Conservation (phyloP, 1,140 invertebrate species). For the Camponotus vicinus region DNA sequence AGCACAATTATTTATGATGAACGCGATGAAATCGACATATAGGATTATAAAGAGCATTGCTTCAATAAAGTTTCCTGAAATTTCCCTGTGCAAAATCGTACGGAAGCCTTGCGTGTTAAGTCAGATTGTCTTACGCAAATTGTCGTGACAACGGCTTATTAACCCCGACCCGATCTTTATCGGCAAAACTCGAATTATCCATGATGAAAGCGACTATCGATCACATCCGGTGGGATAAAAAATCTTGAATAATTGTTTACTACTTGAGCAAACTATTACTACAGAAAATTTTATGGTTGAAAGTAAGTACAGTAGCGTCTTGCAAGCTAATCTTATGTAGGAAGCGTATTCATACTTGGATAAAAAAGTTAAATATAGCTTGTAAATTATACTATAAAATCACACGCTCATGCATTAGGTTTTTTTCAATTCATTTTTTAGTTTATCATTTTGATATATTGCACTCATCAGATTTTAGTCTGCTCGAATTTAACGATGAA, state of each 20-base stretch:
- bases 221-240: neutral
- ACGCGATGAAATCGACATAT: neutral
- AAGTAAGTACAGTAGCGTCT: neutral
- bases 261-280: neutral
- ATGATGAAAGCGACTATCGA: conserved; percentile 9
- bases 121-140: conserved; percentile 16
- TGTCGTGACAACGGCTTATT: neutral
- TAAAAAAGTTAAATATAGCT: conserved; percentile 7
- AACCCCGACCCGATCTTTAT: conserved; percentile 15
- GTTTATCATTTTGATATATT: neutral
- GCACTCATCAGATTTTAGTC: neutral
- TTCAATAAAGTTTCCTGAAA: conserved; percentile 22
- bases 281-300: neutral
- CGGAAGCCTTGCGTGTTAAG: neutral
- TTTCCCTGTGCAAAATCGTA: neutral
- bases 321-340: neutral
- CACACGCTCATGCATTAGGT: neutral
- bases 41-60: neutral
- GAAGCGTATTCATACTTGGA: neutral
- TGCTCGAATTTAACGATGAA: conserved; percentile 2
- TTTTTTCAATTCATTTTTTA: neutral
- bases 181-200: conserved; percentile 27
- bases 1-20: neutral
- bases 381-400: conserved; percentile 9
- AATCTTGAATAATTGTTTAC: conserved; percentile 26